Evolutionary conservation across 2,797 vertebrate species (phyloP).

Genomic region (Enteromius fasciolatus): DNA sequence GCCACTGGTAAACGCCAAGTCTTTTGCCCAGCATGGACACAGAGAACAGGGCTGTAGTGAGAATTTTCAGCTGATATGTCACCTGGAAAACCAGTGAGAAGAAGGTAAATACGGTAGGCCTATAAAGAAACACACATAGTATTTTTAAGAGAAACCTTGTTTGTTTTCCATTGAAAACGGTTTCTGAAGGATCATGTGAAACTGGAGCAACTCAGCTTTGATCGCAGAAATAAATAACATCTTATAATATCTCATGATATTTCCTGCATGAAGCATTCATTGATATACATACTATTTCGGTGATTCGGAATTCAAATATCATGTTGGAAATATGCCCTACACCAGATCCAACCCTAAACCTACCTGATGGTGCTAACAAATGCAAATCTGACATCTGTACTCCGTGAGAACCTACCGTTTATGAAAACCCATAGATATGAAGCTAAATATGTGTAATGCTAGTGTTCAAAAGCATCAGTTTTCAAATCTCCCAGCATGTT

Average conservation of each 20-base stretch:
- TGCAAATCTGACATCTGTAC: no score
- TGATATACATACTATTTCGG: no score
- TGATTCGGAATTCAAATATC: no score
- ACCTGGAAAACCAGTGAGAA: slow-evolving; percentile 77
- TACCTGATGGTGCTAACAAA: no score
- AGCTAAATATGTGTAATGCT: no score
- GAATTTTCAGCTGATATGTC: slow-evolving; percentile 97
- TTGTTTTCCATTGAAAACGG: not conserved
- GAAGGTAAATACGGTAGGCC: not conserved
- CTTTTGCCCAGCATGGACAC: slow-evolving; percentile 94
- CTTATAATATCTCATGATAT: not conserved
- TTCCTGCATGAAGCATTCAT: no score
- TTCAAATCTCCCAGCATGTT: no score
- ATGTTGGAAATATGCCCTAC: no score
- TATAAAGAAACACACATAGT: not conserved
- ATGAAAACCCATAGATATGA: no score
- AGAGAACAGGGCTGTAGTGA: slow-evolving; percentile 96
- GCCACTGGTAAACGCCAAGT: slow-evolving; percentile 91
- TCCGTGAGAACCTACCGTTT: no score
- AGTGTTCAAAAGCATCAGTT: no score
- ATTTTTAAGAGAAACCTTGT: not conserved
- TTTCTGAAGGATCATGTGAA: not conserved
- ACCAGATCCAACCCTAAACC: no score
- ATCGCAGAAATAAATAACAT: not conserved
- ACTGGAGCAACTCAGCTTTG: not conserved